Evolutionary conservation across 1,140 invertebrate genomes (phyloP), one percentile per base, ranked within the genome.

Genomic region (Mya arenaria): DNA sequence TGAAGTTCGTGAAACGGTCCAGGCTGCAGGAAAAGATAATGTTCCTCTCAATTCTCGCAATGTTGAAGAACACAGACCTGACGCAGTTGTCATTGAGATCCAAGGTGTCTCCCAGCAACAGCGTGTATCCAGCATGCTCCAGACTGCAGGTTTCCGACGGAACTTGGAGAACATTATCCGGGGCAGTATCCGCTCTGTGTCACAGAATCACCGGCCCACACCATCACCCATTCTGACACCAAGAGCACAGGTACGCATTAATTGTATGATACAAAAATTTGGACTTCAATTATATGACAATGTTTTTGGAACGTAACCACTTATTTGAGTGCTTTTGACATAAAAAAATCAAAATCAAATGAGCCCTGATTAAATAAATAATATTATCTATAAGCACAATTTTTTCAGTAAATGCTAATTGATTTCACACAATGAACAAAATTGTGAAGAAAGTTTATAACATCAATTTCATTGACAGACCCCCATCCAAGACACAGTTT

Each of bases 61-160:
- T 84, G 87, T 88, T 56, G 88, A 88, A 63, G 86, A 87, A 41
- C 89, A 90, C 56, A 68, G 90, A 41, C 90, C 90, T 19, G 89
- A 91, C 41, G 74, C 88, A 13, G 83, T 91, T 28, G 83, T 90
- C 0, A 88, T 91, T 13, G 90, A 91, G 74, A 90, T 91, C 4
- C 83, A 88, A 63, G 85, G 87, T 30, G 55, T 91, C 39, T 83
- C 87, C 15, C 88, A 91, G 44, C 83, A 86, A 19, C 82, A 86
- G 1, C 84, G 88, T 23, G 90, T 91, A 4, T 89, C 89, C 19
- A 88, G 86, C 32, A 62, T 88, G 13, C 82, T 91, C 0, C 87
- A 89, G 44, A 86, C 86, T 6, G 39, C 58, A 23, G 39, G 39
- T 0, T 91, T 90, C 72, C 84, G 89, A 62, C 73, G 88, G 8